Evolutionary conservation across 92 coral and sea anemone species (phyloP).

Genomic region (Hydrozoanthus gracilis): DNA sequence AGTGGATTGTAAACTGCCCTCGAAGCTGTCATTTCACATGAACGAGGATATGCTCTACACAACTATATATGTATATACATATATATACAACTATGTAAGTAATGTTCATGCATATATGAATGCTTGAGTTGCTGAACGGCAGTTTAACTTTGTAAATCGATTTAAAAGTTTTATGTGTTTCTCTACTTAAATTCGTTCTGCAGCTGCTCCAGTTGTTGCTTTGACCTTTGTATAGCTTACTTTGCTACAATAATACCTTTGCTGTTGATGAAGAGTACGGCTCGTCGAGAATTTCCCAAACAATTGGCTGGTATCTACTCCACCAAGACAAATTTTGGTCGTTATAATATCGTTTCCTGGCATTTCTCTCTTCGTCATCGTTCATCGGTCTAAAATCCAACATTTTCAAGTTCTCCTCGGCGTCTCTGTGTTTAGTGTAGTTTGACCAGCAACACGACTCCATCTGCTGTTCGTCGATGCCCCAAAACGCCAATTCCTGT

Average conservation of each 20-base stretch:
- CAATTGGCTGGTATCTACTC: slow-evolving; percentile 84
- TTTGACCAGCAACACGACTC: slow-evolving; percentile 98
- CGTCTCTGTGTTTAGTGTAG: slow-evolving; percentile 97
- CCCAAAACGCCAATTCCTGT: slow-evolving; percentile 97
- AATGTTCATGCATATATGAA: too few species aligned
- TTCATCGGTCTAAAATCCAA: slow-evolving; percentile 85
- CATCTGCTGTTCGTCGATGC: slow-evolving; percentile 97
- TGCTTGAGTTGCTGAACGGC: too few species aligned
- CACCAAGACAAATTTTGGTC: slow-evolving; percentile 86
- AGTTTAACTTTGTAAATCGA: too few species aligned
- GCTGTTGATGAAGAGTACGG: slow-evolving; percentile 95
- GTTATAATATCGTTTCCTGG: slow-evolving; percentile 49
- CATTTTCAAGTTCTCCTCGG: slow-evolving; percentile 87
- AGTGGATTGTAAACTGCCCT: too few species aligned
- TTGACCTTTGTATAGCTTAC: neutral
- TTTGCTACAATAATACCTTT: slow-evolving; percentile 63
- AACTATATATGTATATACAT: too few species aligned
- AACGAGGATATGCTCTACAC: too few species aligned
- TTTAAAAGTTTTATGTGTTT: too few species aligned
- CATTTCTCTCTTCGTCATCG: slow-evolving; percentile 44
- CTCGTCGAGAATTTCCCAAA: slow-evolving; percentile 96
- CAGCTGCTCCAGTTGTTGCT: neutral
- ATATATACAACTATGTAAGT: too few species aligned
- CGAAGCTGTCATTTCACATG: too few species aligned
- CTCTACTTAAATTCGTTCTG: neutral